Evolutionary conservation across 2,888 invertebrate species (phyloP).

Genomic region (Leucania comma): DNA sequence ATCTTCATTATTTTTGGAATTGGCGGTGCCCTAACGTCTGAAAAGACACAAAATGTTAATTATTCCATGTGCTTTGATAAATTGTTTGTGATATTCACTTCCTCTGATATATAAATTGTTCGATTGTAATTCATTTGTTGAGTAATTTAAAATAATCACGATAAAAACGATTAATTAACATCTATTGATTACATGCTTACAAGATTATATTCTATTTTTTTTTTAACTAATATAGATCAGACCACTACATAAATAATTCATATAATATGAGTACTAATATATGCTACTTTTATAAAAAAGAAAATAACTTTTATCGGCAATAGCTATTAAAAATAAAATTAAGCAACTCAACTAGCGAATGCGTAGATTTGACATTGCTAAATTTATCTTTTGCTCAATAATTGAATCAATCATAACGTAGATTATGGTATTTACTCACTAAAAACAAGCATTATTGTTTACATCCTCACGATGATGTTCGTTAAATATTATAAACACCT

Average conservation of each 20-base stretch:
- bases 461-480: slow-evolving; percentile 18
- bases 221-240: not conserved
- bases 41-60: slow-evolving; percentile 44
- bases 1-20: slow-evolving; percentile 67
- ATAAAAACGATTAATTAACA: not conserved
- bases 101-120: not conserved
- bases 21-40: slow-evolving; percentile 69
- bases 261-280: not conserved
- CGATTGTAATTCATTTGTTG: not conserved
- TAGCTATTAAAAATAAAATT: slow-evolving; percentile 29
- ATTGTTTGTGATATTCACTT: slow-evolving; percentile 26
- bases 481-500: slow-evolving; percentile 1
- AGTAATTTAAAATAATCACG: not conserved
- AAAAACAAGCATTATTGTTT: slow-evolving; percentile 42
- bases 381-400: slow-evolving; percentile 5
- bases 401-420: slow-evolving; percentile 21
- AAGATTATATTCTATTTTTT: slow-evolving; percentile 8
- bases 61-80: not conserved
- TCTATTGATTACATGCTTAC: not conserved
- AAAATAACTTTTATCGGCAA: not conserved
- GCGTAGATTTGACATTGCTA: not conserved
- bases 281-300: slow-evolving; percentile 6
- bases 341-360: slow-evolving; percentile 11
- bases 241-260: slow-evolving; percentile 17
- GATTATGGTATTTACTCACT: slow-evolving; percentile 10